A percentile compares a stretch with the other conserved stretches of the same genome.
phyloP scores from a whole-genome alignment of 2,113 vertebrate genomes.

The Microtus oregoni region DNA sequence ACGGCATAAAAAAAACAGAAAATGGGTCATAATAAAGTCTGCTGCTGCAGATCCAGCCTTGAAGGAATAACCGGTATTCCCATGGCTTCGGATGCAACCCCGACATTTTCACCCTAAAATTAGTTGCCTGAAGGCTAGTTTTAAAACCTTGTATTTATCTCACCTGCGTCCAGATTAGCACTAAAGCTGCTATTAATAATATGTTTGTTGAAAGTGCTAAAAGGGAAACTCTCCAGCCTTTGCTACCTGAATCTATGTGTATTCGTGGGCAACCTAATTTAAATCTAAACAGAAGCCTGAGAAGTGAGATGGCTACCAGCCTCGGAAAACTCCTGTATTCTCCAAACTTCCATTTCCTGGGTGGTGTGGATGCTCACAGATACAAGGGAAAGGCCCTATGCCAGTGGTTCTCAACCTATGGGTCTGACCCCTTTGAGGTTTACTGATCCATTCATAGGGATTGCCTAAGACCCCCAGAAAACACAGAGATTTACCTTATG shows the following conservation, averaged over 20 bases:
- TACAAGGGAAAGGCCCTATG: not conserved
- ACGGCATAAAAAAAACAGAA: not conserved
- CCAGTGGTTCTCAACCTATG: not conserved
- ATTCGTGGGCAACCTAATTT: not conserved
- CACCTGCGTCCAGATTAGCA: not conserved
- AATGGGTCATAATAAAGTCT: not conserved
- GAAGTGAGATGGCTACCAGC: not conserved
- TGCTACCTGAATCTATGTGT: not conserved
- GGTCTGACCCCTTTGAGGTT: not conserved
- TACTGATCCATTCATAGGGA: not conserved
- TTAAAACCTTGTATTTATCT: not conserved
- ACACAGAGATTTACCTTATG: not conserved
- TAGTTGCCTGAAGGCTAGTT: not conserved
- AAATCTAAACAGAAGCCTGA: not conserved
- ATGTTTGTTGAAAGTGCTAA: not conserved
- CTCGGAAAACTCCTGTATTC: not conserved
- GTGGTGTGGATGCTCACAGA: not conserved
- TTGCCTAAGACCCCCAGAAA: not conserved
- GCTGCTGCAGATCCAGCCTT: not conserved
- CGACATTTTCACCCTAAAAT: not conserved
- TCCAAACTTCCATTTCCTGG: not conserved
- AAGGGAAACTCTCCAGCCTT: not conserved
- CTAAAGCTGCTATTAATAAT: not conserved
- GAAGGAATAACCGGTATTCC: not conserved
- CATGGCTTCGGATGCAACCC: not conserved